phyloP scores from a whole-genome alignment of 2,113 vertebrate species.

The Malaclemys terrapin region DNA sequence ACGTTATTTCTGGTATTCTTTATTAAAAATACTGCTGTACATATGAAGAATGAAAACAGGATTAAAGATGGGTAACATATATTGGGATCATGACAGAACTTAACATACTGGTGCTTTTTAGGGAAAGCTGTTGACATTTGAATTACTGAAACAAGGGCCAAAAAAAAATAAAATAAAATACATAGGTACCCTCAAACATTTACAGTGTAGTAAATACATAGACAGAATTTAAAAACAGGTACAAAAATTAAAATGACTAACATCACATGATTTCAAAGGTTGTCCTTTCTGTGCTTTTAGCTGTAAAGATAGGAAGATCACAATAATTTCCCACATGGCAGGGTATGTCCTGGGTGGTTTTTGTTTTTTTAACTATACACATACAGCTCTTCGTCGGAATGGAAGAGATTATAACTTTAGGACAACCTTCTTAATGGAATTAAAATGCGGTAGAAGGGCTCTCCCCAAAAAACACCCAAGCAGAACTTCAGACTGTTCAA shows the following conservation, averaged over 20 bases:
- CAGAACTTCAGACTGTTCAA: conserved; percentile 79
- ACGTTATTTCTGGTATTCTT: conserved; percentile 93
- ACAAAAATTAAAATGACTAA: conserved; percentile 77
- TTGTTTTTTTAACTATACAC: conserved; percentile 61
- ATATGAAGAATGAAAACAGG: conserved; percentile 93
- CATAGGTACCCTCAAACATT: conserved; percentile 82
- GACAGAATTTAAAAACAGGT: conserved; percentile 80
- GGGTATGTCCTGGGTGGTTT: conserved; percentile 65
- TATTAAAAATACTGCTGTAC: conserved; percentile 99
- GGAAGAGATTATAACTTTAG: conserved; percentile 71
- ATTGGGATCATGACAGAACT: conserved; percentile 83
- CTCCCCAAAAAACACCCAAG: conserved; percentile 82
- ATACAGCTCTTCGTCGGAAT: conserved; percentile 73
- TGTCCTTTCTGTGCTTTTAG: conserved; percentile 85
- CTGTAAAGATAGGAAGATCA: conserved; percentile 76
- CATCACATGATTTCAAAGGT: conserved; percentile 78
- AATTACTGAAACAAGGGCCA: conserved; percentile 81
- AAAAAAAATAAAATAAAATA: conserved; percentile 76
- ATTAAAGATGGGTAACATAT: conserved; percentile 84
- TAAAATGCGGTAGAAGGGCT: conserved; percentile 74
- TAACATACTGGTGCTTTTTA: conserved; percentile 84
- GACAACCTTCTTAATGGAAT: conserved; percentile 82
- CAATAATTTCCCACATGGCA: conserved; percentile 59
- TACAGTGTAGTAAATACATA: conserved; percentile 81
- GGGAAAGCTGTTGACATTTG: conserved; percentile 80